Base-by-base conservation (phyloP, 2,797 vertebrate genomes). In the Octomys mimax region DNA sequence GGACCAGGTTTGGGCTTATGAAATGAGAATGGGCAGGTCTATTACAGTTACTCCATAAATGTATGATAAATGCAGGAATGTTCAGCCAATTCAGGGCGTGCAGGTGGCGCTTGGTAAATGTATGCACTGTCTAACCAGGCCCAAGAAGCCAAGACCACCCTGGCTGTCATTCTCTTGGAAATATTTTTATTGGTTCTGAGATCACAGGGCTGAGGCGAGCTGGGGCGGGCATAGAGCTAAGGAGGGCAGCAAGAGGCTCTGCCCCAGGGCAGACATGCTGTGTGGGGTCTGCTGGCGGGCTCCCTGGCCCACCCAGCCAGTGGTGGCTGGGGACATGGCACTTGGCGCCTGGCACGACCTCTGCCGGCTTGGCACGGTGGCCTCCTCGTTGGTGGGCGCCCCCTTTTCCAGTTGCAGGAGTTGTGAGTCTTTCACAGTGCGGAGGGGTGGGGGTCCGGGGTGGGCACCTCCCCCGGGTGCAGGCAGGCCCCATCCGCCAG, bases 391-490 rank as follows among this genome's bases (percentile, higher is more conserved):
- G 64, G 96, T 24, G 49, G 97, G 97, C 83, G 81, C 95, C 97
- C 94, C 96, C 49, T 26, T 91, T 98, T 99, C 98, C 98, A 98
- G 98, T 98, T 98, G 95, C 98, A 98, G 98, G 98, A 98, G 97
- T 97, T 96, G 95, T 96, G 96, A 98, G 98, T 98, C 98, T 98
- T 98, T 99, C 98, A 98, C 98, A 98, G 98, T 98, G 98, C 98
- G 96, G 98, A 98, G 98, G 98, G 98, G 98, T 97, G 97, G 98
- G 98, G 97, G 95, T 97, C 96, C 95, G 95, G 98, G 98, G 98
- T 98, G 98, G 98, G 98, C 97, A 93, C 98, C 97, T 98, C 94
- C 97, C 97, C 97, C 95, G 94, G 93, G 96, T 97, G 97, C 95
- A 97, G n/a, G 98, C 98, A 98, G 98, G 98, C 97, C 96, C 98